A percentile compares a stretch with the other conserved stretches of the same genome.
phyloP scores from a whole-genome alignment of 2,888 invertebrate genomes.

The Seira ritae region DNA sequence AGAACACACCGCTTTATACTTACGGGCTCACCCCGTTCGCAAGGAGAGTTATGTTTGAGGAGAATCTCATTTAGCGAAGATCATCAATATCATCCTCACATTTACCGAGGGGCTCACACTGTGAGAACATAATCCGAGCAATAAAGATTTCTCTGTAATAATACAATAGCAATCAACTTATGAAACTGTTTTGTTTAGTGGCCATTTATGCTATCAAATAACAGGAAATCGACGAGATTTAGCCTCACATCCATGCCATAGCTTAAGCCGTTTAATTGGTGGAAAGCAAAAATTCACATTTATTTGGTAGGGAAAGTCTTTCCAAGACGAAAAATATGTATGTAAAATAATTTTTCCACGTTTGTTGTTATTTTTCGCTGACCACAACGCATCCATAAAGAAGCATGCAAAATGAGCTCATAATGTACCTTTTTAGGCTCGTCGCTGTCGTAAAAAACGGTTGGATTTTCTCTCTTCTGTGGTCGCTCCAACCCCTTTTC shows the following conservation, averaged over 20 bases:
- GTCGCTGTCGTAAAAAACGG: background rate
- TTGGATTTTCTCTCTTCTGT: background rate
- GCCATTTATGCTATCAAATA: no score
- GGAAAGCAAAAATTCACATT: no score
- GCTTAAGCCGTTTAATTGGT: background rate
- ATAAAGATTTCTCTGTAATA: background rate
- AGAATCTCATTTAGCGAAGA: background rate
- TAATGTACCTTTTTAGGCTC: constrained; percentile 33
- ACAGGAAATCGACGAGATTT: background rate
- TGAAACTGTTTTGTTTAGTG: no score
- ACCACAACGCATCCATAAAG: constrained; percentile 41
- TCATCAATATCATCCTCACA: background rate
- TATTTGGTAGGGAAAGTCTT: background rate
- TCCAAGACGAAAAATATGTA: background rate
- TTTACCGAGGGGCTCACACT: background rate
- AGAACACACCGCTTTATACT: background rate
- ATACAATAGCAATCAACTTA: background rate
- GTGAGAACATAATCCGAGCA: background rate
- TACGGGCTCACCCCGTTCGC: no score
- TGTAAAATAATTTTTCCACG: background rate
- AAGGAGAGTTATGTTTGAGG: background rate
- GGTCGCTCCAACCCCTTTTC: background rate
- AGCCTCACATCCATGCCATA: background rate
- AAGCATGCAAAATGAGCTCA: constrained; percentile 40
- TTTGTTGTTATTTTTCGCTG: constrained; percentile 25